phyloP scores from a whole-genome alignment of 1,140 invertebrate species.

The Drosophila seguyi region DNA sequence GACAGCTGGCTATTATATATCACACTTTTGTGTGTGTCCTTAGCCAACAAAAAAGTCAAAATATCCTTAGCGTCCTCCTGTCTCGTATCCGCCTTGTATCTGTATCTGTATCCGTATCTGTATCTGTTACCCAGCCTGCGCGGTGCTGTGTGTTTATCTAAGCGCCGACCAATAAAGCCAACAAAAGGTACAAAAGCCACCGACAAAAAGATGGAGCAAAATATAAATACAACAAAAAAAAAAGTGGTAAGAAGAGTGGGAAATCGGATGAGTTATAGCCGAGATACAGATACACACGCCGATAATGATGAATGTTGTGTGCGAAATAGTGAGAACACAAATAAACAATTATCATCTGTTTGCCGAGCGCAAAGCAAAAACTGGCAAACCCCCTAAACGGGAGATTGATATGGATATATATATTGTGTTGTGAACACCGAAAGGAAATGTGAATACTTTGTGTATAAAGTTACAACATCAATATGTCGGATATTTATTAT shows the following conservation, averaged over 20 bases:
- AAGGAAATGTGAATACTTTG: constrained; percentile 3
- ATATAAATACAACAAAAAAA: constrained; percentile 6
- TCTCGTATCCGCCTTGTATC: constrained; percentile 10
- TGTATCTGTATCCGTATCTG: constrained; percentile 16
- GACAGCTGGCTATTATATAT: constrained; percentile 56
- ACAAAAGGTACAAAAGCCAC: constrained; percentile 56
- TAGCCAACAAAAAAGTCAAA: constrained; percentile 31
- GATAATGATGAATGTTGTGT: constrained; percentile 35
- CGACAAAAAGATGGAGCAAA: constrained; percentile 17
- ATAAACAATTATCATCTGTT: constrained; percentile 53
- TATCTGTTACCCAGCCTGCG: constrained; percentile 18
- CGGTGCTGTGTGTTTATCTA: constrained; percentile 41
- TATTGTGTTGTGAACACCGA: not conserved
- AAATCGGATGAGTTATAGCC: constrained; percentile 39
- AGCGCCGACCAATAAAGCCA: constrained; percentile 45
- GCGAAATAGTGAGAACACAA: constrained; percentile 29
- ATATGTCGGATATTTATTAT: not conserved
- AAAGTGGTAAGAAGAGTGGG: not conserved
- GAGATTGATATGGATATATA: constrained; percentile 29
- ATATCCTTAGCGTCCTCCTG: constrained; percentile 24
- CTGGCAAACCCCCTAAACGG: constrained; percentile 6
- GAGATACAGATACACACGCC: constrained; percentile 40
- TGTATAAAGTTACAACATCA: not conserved
- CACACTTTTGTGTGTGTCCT: constrained; percentile 43
- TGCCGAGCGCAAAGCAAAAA: constrained; percentile 17